Evolutionary conservation across 2,888 invertebrate species (phyloP).

Genomic region (Ptychoptera contaminata): DNA sequence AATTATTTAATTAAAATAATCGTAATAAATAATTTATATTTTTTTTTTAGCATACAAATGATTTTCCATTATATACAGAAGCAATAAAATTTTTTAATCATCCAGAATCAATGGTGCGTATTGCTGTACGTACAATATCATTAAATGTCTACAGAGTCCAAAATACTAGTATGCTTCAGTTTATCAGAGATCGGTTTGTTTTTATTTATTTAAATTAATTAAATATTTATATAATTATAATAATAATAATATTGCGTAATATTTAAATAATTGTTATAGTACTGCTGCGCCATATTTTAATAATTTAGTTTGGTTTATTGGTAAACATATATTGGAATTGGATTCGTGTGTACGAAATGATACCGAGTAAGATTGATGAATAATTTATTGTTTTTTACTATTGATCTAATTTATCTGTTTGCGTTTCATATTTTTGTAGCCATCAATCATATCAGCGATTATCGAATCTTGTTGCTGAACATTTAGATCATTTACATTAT

Average conservation of each 20-base stretch:
- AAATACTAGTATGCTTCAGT: conserved; percentile 86
- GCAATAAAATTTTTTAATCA: conserved; percentile 99
- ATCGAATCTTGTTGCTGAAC: conserved; percentile 90
- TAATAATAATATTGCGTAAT: not conserved
- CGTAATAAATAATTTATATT: not conserved
- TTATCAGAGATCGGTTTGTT: conserved; percentile 69
- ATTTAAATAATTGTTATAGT: conserved; percentile 25
- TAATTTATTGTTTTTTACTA: conserved; percentile 1
- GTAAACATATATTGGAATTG: conserved; percentile 90
- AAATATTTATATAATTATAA: not conserved
- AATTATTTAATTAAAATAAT: not conserved
- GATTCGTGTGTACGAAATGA: conserved; percentile 90
- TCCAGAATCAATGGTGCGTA: conserved; percentile 96
- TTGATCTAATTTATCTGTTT: not conserved
- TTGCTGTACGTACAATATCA: conserved; percentile 93
- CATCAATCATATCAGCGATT: conserved; percentile 82
- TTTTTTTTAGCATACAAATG: conserved; percentile 66
- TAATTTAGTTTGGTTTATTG: conserved; percentile 97
- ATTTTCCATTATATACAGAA: conserved; percentile 97
- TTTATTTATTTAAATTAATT: not conserved
- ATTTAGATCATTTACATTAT: conserved; percentile 93
- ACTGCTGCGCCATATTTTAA: conserved; percentile 98
- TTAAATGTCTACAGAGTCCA: conserved; percentile 93
- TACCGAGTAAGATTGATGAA: conserved; percentile 61
- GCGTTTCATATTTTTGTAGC: conserved; percentile 36